Evolutionary conservation across 2,888 invertebrate species (phyloP).

Genomic region (Phrixothrix hirtus): DNA sequence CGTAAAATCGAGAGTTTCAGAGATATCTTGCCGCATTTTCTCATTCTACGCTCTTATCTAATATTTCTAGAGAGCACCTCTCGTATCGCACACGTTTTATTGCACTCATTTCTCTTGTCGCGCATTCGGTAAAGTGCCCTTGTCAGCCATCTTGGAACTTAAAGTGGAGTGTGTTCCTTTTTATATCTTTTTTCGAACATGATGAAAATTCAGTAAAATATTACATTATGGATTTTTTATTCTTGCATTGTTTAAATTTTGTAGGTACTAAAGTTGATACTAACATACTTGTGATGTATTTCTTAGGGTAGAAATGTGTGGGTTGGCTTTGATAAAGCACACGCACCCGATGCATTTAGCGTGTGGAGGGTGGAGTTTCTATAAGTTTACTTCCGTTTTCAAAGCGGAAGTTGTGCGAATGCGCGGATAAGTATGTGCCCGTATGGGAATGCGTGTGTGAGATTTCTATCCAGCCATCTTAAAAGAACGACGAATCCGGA

Average conservation of each 20-base stretch:
- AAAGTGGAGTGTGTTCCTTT: slow-evolving; percentile 32
- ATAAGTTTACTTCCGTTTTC: slow-evolving; percentile 37
- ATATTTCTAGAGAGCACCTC: slow-evolving; percentile 48
- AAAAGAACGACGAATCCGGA: slow-evolving; percentile 22
- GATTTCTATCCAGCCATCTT: slow-evolving; percentile 36
- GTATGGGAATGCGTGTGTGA: slow-evolving; percentile 36
- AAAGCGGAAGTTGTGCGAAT: slow-evolving; percentile 35
- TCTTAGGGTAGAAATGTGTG: neutral
- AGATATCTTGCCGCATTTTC: slow-evolving; percentile 41
- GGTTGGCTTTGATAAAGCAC: slow-evolving; percentile 11
- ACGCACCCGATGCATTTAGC: slow-evolving; percentile 17
- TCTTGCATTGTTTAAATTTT: too few relatives aligned
- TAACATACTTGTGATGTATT: neutral
- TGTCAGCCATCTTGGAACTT: slow-evolving; percentile 47
- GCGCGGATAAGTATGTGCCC: slow-evolving; percentile 35
- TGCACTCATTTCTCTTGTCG: slow-evolving; percentile 47
- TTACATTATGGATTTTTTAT: slow-evolving; percentile 1
- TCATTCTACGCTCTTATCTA: slow-evolving; percentile 47
- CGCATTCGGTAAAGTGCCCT: slow-evolving; percentile 44
- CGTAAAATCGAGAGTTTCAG: slow-evolving; percentile 12
- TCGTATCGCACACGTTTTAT: slow-evolving; percentile 52
- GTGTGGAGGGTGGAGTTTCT: slow-evolving; percentile 37
- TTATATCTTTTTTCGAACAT: slow-evolving; percentile 23
- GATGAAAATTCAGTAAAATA: slow-evolving; percentile 18
- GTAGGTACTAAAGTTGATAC: too few relatives aligned